Evolutionary conservation across 2,113 vertebrate species (phyloP), one percentile per base, ranked within the genome.

Genomic region (Synodontis membranacea): DNA sequence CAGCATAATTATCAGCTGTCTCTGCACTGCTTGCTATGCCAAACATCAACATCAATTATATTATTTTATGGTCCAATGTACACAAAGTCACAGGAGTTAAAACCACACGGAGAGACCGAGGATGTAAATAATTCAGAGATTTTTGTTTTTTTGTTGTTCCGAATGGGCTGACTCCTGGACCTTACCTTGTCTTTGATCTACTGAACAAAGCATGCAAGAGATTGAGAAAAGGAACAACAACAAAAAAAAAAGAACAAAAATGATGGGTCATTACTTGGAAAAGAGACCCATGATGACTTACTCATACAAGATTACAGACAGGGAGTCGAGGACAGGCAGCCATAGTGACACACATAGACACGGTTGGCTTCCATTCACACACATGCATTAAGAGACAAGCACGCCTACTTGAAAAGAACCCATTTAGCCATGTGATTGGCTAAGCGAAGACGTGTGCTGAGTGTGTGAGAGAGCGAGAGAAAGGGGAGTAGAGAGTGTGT

Each of bases 351-450:
- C 34, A 62, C 60, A 80, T 19, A 48, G 10, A 86, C 23, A 42
- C 25, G 23, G 44, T 31, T 79, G 48, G 4, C 75, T 70, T 19
- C 60, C 60, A 66, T 17, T 76, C 79, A 74, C 37, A 79, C 70
- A 56, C 46, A 84, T 44, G 28, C 23, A 83, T 58, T 81, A 60
- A 44, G 44, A 88, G 52, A 66, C 64, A 86, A 78, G 52, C 39
- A 84, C 84, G 44, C 58, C 84, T 82, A 82, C 80, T 86, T 54
- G 44, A 86, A 54, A 84, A 83, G 28, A 82, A 76, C 19, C 76
- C 78, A 80, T 79, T 78, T 80, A 70, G 37, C 52, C 66, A 44
- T 82, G 76, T 82, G 78, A 85, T 89, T 87, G 88, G 86, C 79
- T 84, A 78, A 64, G 76, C 75, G 74, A 52, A 54, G 62, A 31